Base-by-base conservation (phyloP, 2,113 vertebrate species). In the Heptranchias perlo region DNA sequence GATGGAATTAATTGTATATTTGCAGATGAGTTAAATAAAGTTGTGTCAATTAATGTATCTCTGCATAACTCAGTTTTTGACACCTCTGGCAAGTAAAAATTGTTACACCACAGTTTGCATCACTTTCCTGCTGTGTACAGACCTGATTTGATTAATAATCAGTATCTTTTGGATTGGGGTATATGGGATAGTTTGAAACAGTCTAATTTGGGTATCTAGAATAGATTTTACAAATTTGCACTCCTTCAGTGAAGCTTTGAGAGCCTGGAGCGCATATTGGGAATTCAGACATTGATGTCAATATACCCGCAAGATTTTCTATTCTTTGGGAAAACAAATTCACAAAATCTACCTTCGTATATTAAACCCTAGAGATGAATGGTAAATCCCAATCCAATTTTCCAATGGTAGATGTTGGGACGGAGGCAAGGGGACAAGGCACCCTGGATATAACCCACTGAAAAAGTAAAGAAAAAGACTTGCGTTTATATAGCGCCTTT, bases 1-100 rank as follows among this genome's bases (percentile, higher is more conserved):
- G 84, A 25, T 87, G 25, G 84, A 87, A 87, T 87, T 87, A 87
- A 52, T 87, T 87, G 84, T 7, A 87, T 31, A 25, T 87, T 87
- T 87, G 84, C 47, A 87, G 49, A 28, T 87, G 84, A 87, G 65
- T 52, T 87, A 11, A 52, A 52, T 87, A 52, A 87, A 25, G 10
- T 52, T 52, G 6, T 25, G 84, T 23, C 31, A 52, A 52, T 87
- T 52, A 52, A 52, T 28, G 44, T 28, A 28, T 52, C 44, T 84
- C 44, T 52, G 11, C 49, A 28, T 47, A 52, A 52, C 47, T 87
- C 44, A 11, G 44, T 52, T n/a, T 11, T 52, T 87, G 44, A 87
- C 47, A 52, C 47, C 7, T 52, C 47, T 47, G 8, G 8, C 6
- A 52, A 87, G 23, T 87, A 31, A 52, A 28, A 11, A 0, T 52